phyloP scores from a whole-genome alignment of 35 echinoderm and acorn worm species.

The Hemicentrotus pulcherrimus region DNA sequence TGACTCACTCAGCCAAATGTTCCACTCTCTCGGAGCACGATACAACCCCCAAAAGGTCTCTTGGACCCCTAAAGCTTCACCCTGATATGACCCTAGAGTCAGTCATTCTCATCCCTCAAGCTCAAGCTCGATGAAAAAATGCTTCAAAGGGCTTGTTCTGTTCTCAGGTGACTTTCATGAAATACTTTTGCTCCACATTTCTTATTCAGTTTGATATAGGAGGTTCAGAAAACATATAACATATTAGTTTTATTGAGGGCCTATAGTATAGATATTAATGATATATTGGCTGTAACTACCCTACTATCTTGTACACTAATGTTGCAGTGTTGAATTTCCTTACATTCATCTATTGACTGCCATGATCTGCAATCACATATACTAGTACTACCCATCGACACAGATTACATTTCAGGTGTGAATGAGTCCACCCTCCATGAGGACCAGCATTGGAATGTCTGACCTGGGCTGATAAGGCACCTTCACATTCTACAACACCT shows the following conservation, averaged over 20 bases:
- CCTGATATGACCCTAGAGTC: neutral
- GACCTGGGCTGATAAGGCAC: neutral
- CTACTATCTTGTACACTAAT: too few species aligned
- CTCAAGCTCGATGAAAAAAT: neutral
- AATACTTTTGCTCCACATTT: neutral
- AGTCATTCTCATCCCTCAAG: neutral
- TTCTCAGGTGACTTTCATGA: neutral
- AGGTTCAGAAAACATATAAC: neutral
- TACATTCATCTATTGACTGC: too few species aligned
- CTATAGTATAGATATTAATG: too few species aligned
- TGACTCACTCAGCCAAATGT: neutral
- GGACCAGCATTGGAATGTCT: neutral
- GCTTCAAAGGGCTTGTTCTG: neutral
- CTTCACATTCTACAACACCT: neutral
- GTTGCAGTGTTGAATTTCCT: too few species aligned
- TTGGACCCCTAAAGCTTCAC: neutral
- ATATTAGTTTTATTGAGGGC: too few species aligned
- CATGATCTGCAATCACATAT: too few species aligned
- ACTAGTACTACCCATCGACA: too few species aligned
- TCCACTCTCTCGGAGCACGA: neutral
- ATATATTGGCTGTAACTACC: too few species aligned
- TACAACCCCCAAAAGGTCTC: neutral
- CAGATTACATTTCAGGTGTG: neutral
- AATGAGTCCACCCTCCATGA: neutral
- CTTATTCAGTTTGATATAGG: neutral